Conservation (phyloP, 2,113 vertebrate species). For the Eurypyga helias region DNA sequence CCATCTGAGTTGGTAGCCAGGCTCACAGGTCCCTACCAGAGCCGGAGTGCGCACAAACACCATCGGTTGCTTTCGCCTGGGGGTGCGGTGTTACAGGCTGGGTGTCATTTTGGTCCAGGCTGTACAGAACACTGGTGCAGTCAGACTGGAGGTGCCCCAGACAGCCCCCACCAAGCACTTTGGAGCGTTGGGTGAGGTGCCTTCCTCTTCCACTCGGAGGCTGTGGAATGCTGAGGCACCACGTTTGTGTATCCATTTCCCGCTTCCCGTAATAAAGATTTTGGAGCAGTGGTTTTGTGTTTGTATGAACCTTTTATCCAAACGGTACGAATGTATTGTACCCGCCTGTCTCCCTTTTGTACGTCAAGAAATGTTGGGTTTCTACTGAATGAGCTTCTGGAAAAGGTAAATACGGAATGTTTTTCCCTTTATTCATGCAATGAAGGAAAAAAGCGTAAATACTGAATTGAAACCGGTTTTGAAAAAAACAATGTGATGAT, state of each 20-base stretch:
- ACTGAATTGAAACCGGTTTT: neutral
- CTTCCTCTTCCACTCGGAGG: neutral
- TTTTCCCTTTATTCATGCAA: neutral
- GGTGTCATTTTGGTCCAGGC: neutral
- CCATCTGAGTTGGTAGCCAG: neutral
- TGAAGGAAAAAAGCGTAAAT: neutral
- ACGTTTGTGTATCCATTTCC: neutral
- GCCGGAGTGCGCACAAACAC: neutral
- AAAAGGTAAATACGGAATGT: neutral
- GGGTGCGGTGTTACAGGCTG: too few species aligned
- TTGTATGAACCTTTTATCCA: neutral
- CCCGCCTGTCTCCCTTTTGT: neutral
- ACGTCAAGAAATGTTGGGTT: neutral
- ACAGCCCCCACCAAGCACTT: neutral
- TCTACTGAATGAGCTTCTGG: neutral
- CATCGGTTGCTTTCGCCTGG: neutral
- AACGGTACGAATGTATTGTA: neutral
- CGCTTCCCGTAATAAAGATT: neutral
- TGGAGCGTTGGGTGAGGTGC: too few species aligned
- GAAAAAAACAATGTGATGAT: neutral
- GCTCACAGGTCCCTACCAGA: neutral
- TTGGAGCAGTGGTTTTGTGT: neutral
- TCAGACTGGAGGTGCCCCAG: neutral
- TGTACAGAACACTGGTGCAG: accelerated
- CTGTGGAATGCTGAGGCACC: neutral